Base-by-base conservation (phyloP, 2,113 vertebrate species). In the Corapipo altera region DNA sequence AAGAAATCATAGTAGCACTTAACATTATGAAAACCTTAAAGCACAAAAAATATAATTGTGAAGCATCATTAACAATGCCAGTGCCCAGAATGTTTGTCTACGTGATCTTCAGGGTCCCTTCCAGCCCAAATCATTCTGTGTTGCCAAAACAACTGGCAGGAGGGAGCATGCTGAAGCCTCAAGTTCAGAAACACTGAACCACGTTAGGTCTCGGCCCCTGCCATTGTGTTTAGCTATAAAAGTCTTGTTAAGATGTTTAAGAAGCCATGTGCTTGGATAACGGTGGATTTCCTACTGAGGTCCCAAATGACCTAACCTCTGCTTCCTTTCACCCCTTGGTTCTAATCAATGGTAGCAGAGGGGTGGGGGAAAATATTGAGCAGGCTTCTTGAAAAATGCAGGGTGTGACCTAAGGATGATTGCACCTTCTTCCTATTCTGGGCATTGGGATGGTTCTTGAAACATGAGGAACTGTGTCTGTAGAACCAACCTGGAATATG, bases 341-440 rank as follows among this genome's bases (percentile, higher is more conserved):
- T 85, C 41, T 51, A 1, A 30, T 46, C 52, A 28, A 0, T 20
- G 18, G 16, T 27, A 58, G 20, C 14, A 48, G 37, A 61, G 23
- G 15, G 5, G 5, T 27, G 3, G 20, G 23, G 26, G 23, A 1
- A 2, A 28, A 70, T 61, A 5, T 0, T 16, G 32, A 41, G 8
- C 4, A 43, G 20, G 3, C 15, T 16, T 43, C 48, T 87, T 48
- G 12, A 43, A 51, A 86, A 64, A 51, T 18, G 30, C 27, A 15
- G 17, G 11, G 12, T 33, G 3, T 30, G 39, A 64, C 57, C 18
- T 55, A 33, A 74, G 30, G 32, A 37, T 55, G 30, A 10, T 19
- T 22, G 33, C 16, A 52, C 5, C 19, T 76, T 58, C 51, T 77
- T 54, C 41, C 26, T 44, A 59, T 17, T 55, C 52, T 54, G 41